phyloP scores from a whole-genome alignment of 2,888 invertebrate species.

The Romanomermis culicivorax region DNA sequence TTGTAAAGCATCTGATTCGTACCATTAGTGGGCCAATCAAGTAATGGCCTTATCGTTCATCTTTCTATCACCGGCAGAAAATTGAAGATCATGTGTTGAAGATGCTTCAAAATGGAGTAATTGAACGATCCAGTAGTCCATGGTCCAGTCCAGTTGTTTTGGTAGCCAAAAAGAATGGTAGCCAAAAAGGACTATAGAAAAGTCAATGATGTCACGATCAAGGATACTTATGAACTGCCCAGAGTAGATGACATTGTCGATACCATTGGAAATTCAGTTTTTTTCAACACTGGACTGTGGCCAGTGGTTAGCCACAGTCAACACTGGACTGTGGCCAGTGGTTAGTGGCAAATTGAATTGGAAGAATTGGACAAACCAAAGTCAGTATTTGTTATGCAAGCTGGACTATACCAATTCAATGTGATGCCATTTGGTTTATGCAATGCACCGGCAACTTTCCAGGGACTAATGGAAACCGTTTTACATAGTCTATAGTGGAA shows the following conservation, averaged over 20 bases:
- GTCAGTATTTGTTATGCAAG: no score
- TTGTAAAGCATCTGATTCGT: neutral
- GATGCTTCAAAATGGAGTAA: slow-evolving; percentile 3
- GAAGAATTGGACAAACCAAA: no score
- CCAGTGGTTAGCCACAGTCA: no score
- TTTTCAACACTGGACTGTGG: slow-evolving; percentile 13
- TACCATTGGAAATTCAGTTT: slow-evolving; percentile 7
- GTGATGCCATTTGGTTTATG: no score
- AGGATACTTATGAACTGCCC: slow-evolving; percentile 12
- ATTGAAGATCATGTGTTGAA: neutral
- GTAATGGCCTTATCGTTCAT: no score
- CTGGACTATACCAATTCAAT: no score
- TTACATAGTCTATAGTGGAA: no score
- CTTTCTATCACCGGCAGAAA: no score
- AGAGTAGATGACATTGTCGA: slow-evolving; percentile 12
- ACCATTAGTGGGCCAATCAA: neutral
- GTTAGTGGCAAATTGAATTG: no score
- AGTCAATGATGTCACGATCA: slow-evolving; percentile 13
- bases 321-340: no score
- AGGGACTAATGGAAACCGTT: no score
- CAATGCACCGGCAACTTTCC: no score
- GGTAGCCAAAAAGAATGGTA: slow-evolving; percentile 22
- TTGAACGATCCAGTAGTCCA: slow-evolving; percentile 19
- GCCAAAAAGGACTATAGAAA: slow-evolving; percentile 16
- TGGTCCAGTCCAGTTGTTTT: slow-evolving; percentile 26